Base-by-base conservation (phyloP, 2,797 vertebrate genomes). In the Peromyscus attwateri region DNA sequence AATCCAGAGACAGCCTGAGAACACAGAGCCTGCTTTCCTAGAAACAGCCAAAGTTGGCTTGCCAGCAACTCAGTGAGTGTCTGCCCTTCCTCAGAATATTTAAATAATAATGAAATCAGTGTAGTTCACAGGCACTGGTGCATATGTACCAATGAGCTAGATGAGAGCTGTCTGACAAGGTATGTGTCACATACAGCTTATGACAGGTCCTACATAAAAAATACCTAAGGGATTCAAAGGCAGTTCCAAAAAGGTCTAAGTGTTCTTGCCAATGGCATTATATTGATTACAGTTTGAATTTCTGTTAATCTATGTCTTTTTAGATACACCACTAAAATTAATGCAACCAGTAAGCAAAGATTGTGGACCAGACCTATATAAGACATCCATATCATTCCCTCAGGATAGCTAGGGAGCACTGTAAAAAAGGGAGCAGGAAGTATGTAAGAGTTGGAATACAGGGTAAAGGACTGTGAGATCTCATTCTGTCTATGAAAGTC, bases 61-160 rank as follows among this genome's bases (percentile, higher is more conserved):
- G 87, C 80, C 92, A 77, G 96, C 83, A 37, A 62, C 88, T 64
- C 91, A 57, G 57, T 79, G 34, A 92, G 75, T 40, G 19, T 82
- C 87, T 82, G 94, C 76, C 68, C 87, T 95, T 71, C 66, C 88
- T 91, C 90, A 70, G 89, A 91, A 92, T 73, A 7, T 84, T 92
- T 94, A 89, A 95, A 87, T 87, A 95, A 87, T 71, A 89, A 94
- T 93, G 55, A 92, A 92, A 88, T 95, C 92, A 77, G 52, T 87
- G 43, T 23, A 60, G 34, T 95, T 89, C 96, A 76, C 87, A 94
- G 66, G 91, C 19, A 34, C 10, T 8, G 37, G 64, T 57, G 31
- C 37, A 52, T n/a, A 27, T 77, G 79, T 31, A 96, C 92, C 76
- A 89, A 57, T 68, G 66, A 80, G 52, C 73, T 60, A 57, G 14